Conservation (phyloP, 2,797 vertebrate species). For the Caiman crocodilus region DNA sequence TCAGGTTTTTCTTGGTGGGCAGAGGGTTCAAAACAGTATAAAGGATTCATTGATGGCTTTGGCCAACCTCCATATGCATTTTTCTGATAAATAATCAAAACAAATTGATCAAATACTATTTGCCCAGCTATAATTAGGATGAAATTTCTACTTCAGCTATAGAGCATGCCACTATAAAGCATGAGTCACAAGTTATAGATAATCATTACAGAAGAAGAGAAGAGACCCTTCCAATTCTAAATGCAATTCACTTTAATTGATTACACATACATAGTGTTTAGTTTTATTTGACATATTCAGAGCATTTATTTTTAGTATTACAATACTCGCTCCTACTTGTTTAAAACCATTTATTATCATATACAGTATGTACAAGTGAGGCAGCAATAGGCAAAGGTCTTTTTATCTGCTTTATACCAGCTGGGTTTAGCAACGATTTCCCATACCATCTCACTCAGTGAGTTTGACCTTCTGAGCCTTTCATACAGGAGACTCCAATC, state of each 20-base stretch:
- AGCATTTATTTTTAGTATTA: not conserved
- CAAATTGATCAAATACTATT: not conserved
- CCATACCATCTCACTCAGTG: not conserved
- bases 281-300: not conserved
- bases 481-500: accelerated
- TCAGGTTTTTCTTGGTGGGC: too few relatives aligned
- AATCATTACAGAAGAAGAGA: not conserved
- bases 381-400: not conserved
- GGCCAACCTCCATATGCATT: accelerated
- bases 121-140: not conserved
- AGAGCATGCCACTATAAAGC: not conserved
- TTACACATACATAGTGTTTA: not conserved
- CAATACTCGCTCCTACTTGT: not conserved
- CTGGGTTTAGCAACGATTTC: not conserved
- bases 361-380: not conserved
- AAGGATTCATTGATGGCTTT: not conserved
- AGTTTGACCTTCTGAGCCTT: not conserved
- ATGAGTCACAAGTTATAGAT: not conserved
- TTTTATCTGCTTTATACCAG: not conserved
- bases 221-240: not conserved
- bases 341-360: not conserved
- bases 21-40: too few relatives aligned
- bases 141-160: not conserved
- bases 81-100: not conserved
- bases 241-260: not conserved